Conservation (phyloP, 2,888 invertebrate genomes). For the Dynastes hyllus region DNA sequence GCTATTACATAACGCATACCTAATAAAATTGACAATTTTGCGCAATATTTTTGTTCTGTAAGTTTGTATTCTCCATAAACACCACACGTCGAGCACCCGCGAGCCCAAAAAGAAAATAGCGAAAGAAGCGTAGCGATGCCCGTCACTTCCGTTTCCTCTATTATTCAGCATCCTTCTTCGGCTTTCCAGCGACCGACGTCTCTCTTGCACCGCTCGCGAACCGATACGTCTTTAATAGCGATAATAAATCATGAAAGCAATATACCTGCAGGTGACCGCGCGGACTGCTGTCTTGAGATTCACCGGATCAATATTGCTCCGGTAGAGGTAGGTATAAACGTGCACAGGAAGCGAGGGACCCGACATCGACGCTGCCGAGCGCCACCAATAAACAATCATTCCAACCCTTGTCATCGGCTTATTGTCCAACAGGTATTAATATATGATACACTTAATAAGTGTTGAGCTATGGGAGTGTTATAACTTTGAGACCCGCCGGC, state of each 20-base stretch:
- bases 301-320: slow-evolving; percentile 62
- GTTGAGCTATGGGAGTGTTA: slow-evolving; percentile 49
- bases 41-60: not conserved
- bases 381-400: slow-evolving; percentile 63
- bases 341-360: slow-evolving; percentile 54
- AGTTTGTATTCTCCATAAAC: slow-evolving; percentile 14
- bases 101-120: slow-evolving; percentile 19
- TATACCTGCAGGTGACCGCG: slow-evolving; percentile 64
- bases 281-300: slow-evolving; percentile 61
- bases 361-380: slow-evolving; percentile 53
- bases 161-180: slow-evolving; percentile 42
- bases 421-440: slow-evolving; percentile 66
- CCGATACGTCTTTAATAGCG: slow-evolving; percentile 63
- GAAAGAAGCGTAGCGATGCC: slow-evolving; percentile 17
- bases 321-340: slow-evolving; percentile 37
- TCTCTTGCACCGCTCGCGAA: slow-evolving; percentile 26
- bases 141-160: slow-evolving; percentile 44
- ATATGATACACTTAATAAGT: slow-evolving; percentile 59
- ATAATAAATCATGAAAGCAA: slow-evolving; percentile 64
- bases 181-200: slow-evolving; percentile 30
- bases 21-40: not conserved
- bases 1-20: not conserved
- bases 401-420: slow-evolving; percentile 63
- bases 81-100: not conserved
- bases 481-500: slow-evolving; percentile 38